Conservation (phyloP, 2,888 invertebrate species). For the Drosophila demipolita region DNA sequence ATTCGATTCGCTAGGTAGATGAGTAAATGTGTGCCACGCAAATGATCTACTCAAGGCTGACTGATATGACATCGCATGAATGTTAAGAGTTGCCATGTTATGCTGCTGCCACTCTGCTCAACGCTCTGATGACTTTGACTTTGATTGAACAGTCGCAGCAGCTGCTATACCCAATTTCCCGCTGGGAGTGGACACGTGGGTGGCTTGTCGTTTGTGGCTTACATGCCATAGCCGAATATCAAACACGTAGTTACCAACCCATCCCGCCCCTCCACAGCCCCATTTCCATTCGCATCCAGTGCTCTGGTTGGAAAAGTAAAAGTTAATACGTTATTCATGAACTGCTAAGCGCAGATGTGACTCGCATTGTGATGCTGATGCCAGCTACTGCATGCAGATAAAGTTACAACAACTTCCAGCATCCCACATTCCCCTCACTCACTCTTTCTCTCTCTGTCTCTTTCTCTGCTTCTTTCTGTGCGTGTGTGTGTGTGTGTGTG, state of each 20-base stretch:
- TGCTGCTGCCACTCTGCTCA: slow-evolving; percentile 15
- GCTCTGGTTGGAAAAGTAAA: slow-evolving; percentile 57
- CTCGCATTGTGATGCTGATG: slow-evolving; percentile 70
- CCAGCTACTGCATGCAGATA: slow-evolving; percentile 44
- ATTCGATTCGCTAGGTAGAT: not conserved
- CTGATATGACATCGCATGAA: slow-evolving; percentile 13
- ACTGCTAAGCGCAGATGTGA: slow-evolving; percentile 81
- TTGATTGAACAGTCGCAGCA: slow-evolving; percentile 63
- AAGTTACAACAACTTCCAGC: slow-evolving; percentile 21
- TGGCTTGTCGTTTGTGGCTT: not conserved
- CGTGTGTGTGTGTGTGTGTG: not conserved
- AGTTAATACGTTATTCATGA: slow-evolving; percentile 83
- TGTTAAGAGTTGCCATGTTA: slow-evolving; percentile 19
- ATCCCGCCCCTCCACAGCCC: not conserved
- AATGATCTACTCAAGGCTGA: slow-evolving; percentile 15
- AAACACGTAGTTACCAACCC: slow-evolving; percentile 49
- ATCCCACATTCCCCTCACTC: not conserved
- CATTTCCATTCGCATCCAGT: not conserved
- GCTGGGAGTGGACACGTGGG: not conserved
- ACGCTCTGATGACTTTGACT: slow-evolving; percentile 41
- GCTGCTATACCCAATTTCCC: slow-evolving; percentile 9
- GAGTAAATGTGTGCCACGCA: not conserved
- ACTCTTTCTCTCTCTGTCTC: not conserved
- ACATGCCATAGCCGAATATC: slow-evolving; percentile 18
- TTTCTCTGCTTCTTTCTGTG: not conserved